Base-by-base conservation (phyloP, 1,140 invertebrate species). In the Drosophila varians region DNA sequence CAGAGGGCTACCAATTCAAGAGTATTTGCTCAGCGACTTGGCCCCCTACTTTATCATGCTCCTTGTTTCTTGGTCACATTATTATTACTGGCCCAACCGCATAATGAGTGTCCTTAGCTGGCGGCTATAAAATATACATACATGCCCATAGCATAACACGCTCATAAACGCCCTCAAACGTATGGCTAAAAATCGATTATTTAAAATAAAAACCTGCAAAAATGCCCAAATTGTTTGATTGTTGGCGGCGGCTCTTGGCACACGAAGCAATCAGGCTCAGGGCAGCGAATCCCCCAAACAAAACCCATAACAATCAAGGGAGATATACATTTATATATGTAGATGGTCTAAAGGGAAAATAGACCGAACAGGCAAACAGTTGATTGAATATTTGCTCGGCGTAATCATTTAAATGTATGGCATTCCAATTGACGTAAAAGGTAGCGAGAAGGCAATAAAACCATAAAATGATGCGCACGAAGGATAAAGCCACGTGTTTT, bases 201-300 rank as follows among this genome's bases (percentile, higher is more conserved):
- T 70, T 71, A 71, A 71, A 71, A 71, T 71, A 70, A 71, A 58
- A 71, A 58, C 21, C 53, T 70, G 65, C 38, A 71, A 70, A 68
- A 70, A 70, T 57, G 34, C 45, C 7, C 26, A 51, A 70, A 56
- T 68, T 70, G 52, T 58, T 70, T 46, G 42, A 58, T 64, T 64
- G 53, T 26, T 54, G 16, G 43, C 43, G 21, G 36, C 8, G 43
- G 43, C 6, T 46, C 11, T 18, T 21, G 5, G 48, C 49, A 69
- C 51, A 70, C 57, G 42, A 48, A 70, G 16, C 62, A 68, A 34
- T 38, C 51, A 49, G 60, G 12, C 45, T 6, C 34, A 28, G 21
- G 12, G 34, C 19, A 26, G 26, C 14, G 26, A 12, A 12, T 14
- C 5, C 18, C 18, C n/a, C 14, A 23, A 23, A 45, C 21, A 21